phyloP scores from a whole-genome alignment of 2,113 vertebrate species.

The Eupsittula cactorum region DNA sequence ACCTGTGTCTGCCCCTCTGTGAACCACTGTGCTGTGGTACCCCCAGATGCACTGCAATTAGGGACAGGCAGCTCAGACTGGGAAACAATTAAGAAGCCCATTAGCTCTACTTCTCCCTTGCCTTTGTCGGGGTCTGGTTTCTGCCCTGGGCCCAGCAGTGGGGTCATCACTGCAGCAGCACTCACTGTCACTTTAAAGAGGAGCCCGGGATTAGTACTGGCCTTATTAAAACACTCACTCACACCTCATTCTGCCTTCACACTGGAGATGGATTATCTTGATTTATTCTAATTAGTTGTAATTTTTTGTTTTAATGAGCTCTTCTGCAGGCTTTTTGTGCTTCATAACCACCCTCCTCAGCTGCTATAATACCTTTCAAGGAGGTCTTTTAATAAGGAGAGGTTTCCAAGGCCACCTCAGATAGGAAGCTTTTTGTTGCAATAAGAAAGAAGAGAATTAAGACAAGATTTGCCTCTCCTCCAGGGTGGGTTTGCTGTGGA shows the following conservation, averaged over 20 bases:
- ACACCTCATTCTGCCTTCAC: constrained; percentile 51
- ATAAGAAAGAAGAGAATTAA: not conserved
- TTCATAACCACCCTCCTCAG: not conserved
- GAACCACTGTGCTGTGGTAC: not conserved
- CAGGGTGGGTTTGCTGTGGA: not conserved
- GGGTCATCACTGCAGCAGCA: constrained; percentile 30
- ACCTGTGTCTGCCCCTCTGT: not conserved
- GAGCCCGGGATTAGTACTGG: not conserved
- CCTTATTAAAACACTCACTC: constrained; percentile 63
- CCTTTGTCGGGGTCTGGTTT: constrained; percentile 14
- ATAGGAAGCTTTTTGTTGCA: not conserved
- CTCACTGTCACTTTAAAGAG: not conserved
- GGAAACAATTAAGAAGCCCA: constrained; percentile 62
- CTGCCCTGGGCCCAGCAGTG: not conserved
- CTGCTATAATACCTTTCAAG: constrained; percentile 1
- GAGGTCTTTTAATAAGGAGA: constrained; percentile 2
- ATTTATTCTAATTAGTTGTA: constrained; percentile 67
- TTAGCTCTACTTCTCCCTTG: constrained; percentile 11
- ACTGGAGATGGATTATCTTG: constrained; percentile 49
- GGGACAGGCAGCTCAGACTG: constrained; percentile 50
- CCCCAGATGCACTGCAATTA: constrained; percentile 47
- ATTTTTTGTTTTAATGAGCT: constrained; percentile 73
- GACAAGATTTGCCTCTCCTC: not conserved
- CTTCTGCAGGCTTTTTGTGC: constrained; percentile 60
- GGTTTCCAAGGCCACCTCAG: not conserved